Base-by-base conservation (phyloP, 2,888 invertebrate species). In the Cephonodes hylas region DNA sequence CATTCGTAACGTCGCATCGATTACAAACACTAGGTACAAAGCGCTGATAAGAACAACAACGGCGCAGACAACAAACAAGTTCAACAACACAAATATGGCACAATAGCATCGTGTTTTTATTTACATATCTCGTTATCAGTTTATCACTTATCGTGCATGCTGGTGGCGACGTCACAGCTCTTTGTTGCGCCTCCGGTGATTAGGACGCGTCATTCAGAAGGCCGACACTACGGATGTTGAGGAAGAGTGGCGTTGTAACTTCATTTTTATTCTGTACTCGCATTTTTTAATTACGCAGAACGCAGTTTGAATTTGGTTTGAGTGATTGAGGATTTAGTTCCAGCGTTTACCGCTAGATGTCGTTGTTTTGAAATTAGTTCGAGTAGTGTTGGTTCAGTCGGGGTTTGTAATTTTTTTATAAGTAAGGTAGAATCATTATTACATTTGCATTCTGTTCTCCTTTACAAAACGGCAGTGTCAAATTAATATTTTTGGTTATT, bases 21-120 rank as follows among this genome's bases (percentile, higher is more conserved):
- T n/a, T n/a, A n/a, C n/a, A n/a, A n/a, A n/a, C n/a, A n/a, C n/a
- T n/a, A 34, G 8, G 10, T 1, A 5, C 42, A n/a, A 4, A 15
- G 15, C 27, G 15, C 10, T 10, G 53, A 53, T 53, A 53, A 53
- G 27, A 31, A 15, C 53, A 10, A 18, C 31, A 10, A 25, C 48
- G 15, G 31, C 15, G 18, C 18, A 53, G 53, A 18, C 31, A 48
- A 6, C 27, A 27, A 18, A 31, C 18, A 64, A 66, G 69, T 66
- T 71, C 69, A 71, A 68, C 63, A 71, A 57, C 69, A 68, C 65
- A 58, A 31, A 68, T 67, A 58, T 63, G 56, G 70, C 64, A 65
- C 66, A 70, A 65, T 67, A 64, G 64, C 42, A 56, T 27, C 64
- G 64, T 67, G 25, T 58, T 61, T 58, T 38, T 61, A 61, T 45